Conservation (phyloP, 2,888 invertebrate species). For the Drosophila melanocephala region DNA sequence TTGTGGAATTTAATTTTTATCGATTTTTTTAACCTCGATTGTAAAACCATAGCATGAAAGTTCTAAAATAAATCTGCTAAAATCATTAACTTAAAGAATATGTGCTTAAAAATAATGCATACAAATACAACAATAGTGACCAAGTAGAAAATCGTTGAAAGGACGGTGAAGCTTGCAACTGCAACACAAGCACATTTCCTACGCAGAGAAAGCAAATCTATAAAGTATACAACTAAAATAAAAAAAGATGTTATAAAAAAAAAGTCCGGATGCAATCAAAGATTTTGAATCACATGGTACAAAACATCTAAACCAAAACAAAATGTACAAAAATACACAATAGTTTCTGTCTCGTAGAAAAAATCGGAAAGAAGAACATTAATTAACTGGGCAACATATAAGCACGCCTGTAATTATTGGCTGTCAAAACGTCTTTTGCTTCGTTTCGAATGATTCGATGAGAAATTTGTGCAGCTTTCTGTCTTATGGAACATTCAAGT, state of each 20-base stretch:
- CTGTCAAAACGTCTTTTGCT: constrained; percentile 18
- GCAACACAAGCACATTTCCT: neutral
- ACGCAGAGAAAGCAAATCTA: neutral
- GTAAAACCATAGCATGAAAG: rapidly evolving
- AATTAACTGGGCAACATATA: neutral
- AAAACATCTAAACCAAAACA: too few species aligned
- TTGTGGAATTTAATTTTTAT: neutral
- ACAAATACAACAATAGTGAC: neutral
- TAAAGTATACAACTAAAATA: neutral
- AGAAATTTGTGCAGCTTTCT: constrained; percentile 2
- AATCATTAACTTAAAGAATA: neutral
- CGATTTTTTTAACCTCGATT: neutral
- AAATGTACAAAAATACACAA: neutral
- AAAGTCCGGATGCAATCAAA: neutral
- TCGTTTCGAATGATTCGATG: constrained; percentile 10
- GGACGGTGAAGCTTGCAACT: neutral
- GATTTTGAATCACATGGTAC: neutral
- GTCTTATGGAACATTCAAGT: neutral
- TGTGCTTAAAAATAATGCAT: neutral
- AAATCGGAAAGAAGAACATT: neutral
- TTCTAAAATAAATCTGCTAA: neutral
- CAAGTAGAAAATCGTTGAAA: neutral
- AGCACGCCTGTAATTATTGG: constrained; percentile 24
- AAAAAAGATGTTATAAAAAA: neutral
- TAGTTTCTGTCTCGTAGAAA: neutral